These are phyloP conservation scores for Parotia lawesii DNA, from an alignment of 2,113 vertebrate species.

Conservation along the genomic window DNA sequence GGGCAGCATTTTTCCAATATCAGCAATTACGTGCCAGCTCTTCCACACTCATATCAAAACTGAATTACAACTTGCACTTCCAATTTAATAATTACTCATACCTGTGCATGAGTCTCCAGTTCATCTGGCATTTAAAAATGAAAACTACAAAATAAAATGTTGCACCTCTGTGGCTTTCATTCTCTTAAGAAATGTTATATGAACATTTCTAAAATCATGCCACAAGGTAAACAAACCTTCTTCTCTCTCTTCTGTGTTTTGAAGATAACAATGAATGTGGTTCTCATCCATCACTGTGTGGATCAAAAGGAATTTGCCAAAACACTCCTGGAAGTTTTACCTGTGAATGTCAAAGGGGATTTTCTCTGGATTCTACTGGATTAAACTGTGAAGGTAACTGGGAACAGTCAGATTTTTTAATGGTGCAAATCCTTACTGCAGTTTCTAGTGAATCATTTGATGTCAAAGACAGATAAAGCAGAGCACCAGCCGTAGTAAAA, in stretches of 20 bases:
- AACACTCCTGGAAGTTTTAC: conserved; percentile 85
- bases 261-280: conserved; percentile 86
- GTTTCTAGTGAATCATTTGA: neutral
- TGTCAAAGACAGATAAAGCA: neutral
- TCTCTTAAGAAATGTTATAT: neutral
- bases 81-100: neutral
- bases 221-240: neutral
- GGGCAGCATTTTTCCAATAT: neutral
- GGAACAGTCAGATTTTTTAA: neutral
- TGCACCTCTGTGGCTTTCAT: neutral
- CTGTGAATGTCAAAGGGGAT: conserved; percentile 84
- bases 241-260: neutral
- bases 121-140: neutral
- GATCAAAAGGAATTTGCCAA: conserved; percentile 80
- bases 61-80: neutral
- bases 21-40: neutral
- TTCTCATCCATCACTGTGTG: conserved; percentile 76
- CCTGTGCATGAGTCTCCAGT: neutral
- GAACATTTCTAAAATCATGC: neutral
- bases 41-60: neutral
- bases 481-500: neutral
- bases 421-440: neutral
- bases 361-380: conserved; percentile 79
- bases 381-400: conserved; percentile 82
- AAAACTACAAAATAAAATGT: neutral